These are phyloP conservation scores for Megalops atlanticus DNA, from an alignment of 2,113 vertebrate species.

Conservation along the genomic window DNA sequence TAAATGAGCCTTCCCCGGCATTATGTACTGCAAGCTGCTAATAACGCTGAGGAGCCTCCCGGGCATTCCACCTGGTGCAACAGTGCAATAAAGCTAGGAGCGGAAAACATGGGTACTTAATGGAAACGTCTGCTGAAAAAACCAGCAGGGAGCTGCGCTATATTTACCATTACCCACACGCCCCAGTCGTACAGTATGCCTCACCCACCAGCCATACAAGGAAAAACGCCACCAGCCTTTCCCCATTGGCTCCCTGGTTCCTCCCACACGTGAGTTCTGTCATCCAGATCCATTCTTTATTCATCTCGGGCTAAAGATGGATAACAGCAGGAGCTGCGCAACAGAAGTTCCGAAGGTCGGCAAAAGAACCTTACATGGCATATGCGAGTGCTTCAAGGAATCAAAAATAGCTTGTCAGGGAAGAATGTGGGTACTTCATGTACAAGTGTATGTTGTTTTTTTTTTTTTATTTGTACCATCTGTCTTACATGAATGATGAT, in stretches of 20 bases:
- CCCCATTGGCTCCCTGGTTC: constrained; percentile 40
- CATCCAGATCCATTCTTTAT: neutral
- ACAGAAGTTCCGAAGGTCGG: neutral
- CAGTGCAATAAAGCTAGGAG: constrained; percentile 75
- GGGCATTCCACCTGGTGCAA: constrained; percentile 67
- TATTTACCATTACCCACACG: constrained; percentile 68
- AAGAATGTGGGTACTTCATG: constrained; percentile 37
- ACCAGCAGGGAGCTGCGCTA: constrained; percentile 62
- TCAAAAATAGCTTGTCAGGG: neutral
- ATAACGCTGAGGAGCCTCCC: constrained; percentile 75
- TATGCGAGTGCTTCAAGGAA: neutral
- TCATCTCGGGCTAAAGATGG: neutral
- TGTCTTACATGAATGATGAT: constrained; percentile 66
- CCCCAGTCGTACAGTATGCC: constrained; percentile 38
- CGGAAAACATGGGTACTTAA: constrained; percentile 68
- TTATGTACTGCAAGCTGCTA: constrained; percentile 72
- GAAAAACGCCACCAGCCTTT: neutral
- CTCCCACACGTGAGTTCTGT: constrained; percentile 22
- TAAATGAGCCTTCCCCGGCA: constrained; percentile 61
- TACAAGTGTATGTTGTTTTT: constrained; percentile 63
- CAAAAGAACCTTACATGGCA: neutral
- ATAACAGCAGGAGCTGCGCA: neutral
- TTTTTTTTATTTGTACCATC: constrained; percentile 69
- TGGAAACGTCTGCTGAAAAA: constrained; percentile 53
- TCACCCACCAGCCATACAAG: constrained; percentile 41